Evolutionary conservation across 2,888 invertebrate genomes (phyloP), one percentile per base, ranked within the genome.

Genomic region (Empis livida): DNA sequence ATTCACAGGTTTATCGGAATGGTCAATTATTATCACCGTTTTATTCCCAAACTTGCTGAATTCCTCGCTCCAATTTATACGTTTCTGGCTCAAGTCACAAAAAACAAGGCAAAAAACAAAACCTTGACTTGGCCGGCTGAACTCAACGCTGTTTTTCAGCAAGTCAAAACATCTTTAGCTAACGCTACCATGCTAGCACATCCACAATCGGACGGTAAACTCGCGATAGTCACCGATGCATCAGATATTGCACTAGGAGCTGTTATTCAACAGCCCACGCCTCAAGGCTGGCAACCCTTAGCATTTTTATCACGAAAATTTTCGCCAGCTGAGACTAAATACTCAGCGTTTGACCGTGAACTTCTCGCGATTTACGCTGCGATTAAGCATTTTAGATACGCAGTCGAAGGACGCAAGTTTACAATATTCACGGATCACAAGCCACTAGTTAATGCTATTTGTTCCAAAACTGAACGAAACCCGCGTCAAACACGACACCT

Each of bases 401-500:
- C 17, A 5, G 11, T 44, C 9, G 44, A 44, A 39, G 39, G 44
- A n/a, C n/a, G n/a, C n/a, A n/a, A n/a, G 38, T 23, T 1, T 20
- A 37, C 20, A 17, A 35, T 43, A 2, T 43, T 11, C n/a, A 43
- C 43, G 5, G 20, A 43, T 17, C 43, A 43, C 16, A 43, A 43
- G 14, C 35, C 43, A 3, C 20, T 43, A 35, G 37, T 15, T 2
- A 38, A 11, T n/a, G 44, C 44, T 2, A 39, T 39, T 5, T 27
- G 5, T 39, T 48, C 50, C 15, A 52, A 46, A 31, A 43, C 43
- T 1, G 51, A 48, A 6, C 43, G 35, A 20, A 45, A 45, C 23
- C 48, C 48, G 2, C 42, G 45, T 15, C 51, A 49, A 45, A 45
- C 41, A 10, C 31, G 47, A 11, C 49, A 49, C 32, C 41, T 51